phyloP scores from a whole-genome alignment of 92 coral and sea anemone genomes.

The Chrysogorgia sp. region DNA sequence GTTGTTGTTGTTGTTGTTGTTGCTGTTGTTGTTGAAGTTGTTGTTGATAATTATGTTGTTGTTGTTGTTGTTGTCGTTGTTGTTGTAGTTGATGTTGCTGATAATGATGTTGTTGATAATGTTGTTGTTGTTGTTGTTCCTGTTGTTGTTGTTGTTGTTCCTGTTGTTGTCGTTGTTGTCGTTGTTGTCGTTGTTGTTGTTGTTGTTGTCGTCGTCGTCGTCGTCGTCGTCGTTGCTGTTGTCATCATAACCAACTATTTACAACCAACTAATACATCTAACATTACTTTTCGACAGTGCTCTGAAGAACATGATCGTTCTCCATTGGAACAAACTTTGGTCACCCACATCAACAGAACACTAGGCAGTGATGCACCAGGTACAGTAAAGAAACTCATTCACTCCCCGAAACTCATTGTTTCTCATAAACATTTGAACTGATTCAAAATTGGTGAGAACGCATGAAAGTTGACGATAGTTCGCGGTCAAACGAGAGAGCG shows the following conservation, averaged over 20 bases:
- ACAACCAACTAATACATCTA: not conserved
- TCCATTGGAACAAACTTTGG: conserved; percentile 88
- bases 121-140: not conserved
- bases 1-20: not conserved
- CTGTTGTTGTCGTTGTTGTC: not conserved
- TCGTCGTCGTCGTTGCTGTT: not conserved
- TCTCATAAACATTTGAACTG: not conserved
- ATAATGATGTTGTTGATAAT: not conserved
- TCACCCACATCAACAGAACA: conserved; percentile 71
- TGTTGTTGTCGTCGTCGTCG: not conserved
- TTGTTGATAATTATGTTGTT: not conserved
- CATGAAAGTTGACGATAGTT: too few relatives aligned
- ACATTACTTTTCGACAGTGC: conserved; percentile 51
- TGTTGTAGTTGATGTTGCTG: not conserved
- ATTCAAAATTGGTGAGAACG: not conserved
- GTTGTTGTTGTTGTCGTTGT: not conserved
- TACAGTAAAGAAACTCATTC: not conserved
- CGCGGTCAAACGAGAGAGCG: too few relatives aligned
- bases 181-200: not conserved
- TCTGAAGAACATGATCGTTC: conserved; percentile 65
- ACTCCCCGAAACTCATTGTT: not conserved
- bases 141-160: conserved; percentile 1
- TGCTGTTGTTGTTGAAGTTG: not conserved
- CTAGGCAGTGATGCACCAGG: conserved; percentile 28
- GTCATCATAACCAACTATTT: not conserved